A percentile compares a stretch with the other conserved stretches of the same genome.
phyloP scores from a whole-genome alignment of 2,797 vertebrate genomes.

The Artibeus lituratus region DNA sequence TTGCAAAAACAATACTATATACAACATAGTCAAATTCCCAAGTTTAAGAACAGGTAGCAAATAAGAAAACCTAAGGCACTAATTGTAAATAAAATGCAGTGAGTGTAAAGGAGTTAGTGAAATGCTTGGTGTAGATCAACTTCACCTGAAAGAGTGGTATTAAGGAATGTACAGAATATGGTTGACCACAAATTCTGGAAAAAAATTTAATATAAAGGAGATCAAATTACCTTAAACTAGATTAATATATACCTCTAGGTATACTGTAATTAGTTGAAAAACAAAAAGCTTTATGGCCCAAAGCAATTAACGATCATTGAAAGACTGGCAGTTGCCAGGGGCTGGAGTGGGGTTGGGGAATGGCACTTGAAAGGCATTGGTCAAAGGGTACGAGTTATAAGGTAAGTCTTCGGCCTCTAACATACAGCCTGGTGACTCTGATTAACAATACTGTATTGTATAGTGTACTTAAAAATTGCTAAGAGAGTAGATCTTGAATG shows the following conservation, averaged over 20 bases:
- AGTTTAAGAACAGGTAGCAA: neutral
- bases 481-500: neutral
- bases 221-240: neutral
- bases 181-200: neutral
- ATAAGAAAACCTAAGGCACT: neutral
- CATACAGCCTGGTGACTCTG: neutral
- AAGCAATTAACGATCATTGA: neutral
- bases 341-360: rapidly evolving
- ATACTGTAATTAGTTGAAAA: neutral
- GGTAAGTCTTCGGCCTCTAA: neutral
- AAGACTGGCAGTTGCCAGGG: neutral
- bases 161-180: neutral
- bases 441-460: neutral
- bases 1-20: neutral
- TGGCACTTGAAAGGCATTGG: too few species aligned
- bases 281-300: neutral
- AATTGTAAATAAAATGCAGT: neutral
- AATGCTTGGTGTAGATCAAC: neutral
- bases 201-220: neutral
- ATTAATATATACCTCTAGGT: neutral
- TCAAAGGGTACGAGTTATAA: neutral
- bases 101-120: neutral
- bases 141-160: neutral
- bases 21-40: neutral
- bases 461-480: neutral